A percentile compares a stretch with the other conserved stretches of the same genome.
Conservation (phyloP, 2,888 invertebrate species). For the Camptogramma bilineatum region DNA sequence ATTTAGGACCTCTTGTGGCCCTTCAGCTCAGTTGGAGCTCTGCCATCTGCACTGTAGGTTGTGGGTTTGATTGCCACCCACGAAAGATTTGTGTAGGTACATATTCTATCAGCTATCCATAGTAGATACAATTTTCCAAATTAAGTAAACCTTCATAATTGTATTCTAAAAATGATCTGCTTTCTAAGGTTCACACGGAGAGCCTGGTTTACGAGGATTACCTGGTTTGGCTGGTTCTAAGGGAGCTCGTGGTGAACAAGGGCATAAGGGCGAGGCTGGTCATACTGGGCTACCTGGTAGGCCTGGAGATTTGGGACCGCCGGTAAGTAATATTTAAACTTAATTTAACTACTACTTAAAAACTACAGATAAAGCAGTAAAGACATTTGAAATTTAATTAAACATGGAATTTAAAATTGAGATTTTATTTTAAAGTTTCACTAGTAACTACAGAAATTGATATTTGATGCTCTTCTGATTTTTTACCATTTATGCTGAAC, state of each 20-base stretch:
- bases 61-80: too few relatives aligned
- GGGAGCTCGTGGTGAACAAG: constrained; percentile 91
- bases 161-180: background rate
- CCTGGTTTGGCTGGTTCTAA: constrained; percentile 89
- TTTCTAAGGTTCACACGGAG: constrained; percentile 85
- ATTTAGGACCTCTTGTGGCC: background rate
- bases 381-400: too few relatives aligned
- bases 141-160: too few relatives aligned
- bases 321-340: constrained; percentile 74
- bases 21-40: too few relatives aligned
- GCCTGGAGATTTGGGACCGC: constrained; percentile 90
- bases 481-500: background rate
- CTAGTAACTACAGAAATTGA: background rate
- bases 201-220: constrained; percentile 86
- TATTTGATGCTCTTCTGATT: background rate
- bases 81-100: too few relatives aligned
- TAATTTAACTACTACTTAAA: background rate
- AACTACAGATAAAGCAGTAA: too few relatives aligned
- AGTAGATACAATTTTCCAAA: too few relatives aligned
- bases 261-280: constrained; percentile 90
- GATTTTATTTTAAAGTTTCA: too few relatives aligned
- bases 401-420: too few relatives aligned
- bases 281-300: constrained; percentile 91
- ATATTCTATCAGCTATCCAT: too few relatives aligned
- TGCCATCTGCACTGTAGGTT: too few relatives aligned